A percentile compares a stretch with the other conserved stretches of the same genome.
These are phyloP conservation scores for Laticauda laticaudata DNA, from an alignment of 2,113 vertebrate genomes.

Conservation along the genomic window DNA sequence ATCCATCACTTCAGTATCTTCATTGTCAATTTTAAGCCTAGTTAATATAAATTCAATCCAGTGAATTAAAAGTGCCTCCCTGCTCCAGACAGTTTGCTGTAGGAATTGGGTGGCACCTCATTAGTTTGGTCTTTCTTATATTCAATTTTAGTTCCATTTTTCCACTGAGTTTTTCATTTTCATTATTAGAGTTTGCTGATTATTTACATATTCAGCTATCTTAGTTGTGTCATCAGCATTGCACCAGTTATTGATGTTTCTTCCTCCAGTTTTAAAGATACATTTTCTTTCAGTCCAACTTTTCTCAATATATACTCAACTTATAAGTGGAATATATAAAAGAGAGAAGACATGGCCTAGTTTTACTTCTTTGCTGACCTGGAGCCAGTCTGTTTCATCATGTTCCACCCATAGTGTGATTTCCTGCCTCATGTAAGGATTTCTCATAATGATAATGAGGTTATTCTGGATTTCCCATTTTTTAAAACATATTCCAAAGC, in stretches of 20 bases:
- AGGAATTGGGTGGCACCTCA: background rate
- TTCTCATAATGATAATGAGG: background rate
- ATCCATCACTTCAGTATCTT: background rate
- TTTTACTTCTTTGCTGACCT: background rate
- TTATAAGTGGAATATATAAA: background rate
- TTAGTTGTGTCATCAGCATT: background rate
- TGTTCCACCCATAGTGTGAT: background rate
- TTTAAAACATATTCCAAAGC: background rate
- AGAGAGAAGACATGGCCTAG: background rate
- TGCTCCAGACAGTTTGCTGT: background rate
- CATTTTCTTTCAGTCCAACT: background rate
- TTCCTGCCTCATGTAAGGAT: background rate
- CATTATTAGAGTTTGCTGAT: background rate
- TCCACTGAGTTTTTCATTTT: background rate
- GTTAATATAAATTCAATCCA: background rate
- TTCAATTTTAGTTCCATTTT: background rate
- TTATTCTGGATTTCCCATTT: background rate
- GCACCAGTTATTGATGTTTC: background rate
- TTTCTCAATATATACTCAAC: background rate
- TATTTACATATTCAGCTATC: background rate
- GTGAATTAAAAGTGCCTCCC: background rate
- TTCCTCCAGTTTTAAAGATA: background rate
- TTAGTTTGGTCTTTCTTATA: background rate
- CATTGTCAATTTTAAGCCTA: background rate
- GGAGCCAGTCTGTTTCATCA: background rate